These are phyloP conservation scores for Zosterops japonicus DNA, from an alignment of 2,113 vertebrate genomes.

Conservation along the genomic window DNA sequence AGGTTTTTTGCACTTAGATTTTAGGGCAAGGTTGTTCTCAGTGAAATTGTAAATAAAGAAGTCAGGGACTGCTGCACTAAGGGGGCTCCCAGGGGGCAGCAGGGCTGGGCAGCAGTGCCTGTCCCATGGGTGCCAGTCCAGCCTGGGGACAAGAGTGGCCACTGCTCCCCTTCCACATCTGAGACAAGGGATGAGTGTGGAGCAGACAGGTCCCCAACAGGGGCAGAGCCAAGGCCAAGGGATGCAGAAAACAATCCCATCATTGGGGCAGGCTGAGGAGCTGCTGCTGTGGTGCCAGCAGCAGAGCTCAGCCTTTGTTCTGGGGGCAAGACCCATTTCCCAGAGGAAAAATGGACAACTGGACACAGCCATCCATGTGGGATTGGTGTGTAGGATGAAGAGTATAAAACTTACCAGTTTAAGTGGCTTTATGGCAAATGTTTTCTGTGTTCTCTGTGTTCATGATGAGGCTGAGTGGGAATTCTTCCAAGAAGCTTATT, in stretches of 20 bases:
- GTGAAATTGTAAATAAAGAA: background rate
- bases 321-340: rapidly evolving
- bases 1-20: background rate
- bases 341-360: background rate
- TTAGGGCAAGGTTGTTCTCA: background rate
- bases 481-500: background rate
- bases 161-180: background rate
- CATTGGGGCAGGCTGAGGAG: background rate
- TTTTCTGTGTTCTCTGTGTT: background rate
- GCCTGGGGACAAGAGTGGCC: background rate
- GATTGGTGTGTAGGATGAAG: background rate
- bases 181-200: background rate
- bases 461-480: background rate
- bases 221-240: background rate
- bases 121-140: background rate
- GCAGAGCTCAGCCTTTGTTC: rapidly evolving
- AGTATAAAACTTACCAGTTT: background rate
- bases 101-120: background rate
- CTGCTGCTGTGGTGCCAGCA: background rate
- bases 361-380: background rate
- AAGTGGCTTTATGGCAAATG: background rate
- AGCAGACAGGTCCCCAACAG: background rate
- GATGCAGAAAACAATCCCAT: background rate
- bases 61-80: rapidly evolving
- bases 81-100: background rate